Percentiles rank a stretch among this genome's conserved stretches.
Evolutionary conservation across 2,797 vertebrate genomes (phyloP).

Genomic region (Danio jaintianensis): DNA sequence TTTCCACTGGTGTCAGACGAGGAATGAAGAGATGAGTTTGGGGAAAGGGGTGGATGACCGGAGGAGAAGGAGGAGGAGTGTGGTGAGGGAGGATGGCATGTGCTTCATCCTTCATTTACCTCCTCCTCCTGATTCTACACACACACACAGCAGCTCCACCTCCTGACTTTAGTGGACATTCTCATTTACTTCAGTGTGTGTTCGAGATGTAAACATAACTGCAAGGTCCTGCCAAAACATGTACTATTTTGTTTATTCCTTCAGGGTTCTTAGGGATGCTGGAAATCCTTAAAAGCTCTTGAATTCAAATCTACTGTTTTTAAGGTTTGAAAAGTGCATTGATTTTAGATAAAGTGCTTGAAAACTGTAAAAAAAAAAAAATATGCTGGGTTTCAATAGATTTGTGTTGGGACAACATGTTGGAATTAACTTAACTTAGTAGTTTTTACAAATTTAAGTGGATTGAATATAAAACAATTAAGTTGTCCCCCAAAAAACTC

Average conservation of each 20-base stretch:
- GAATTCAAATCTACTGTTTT: too few relatives aligned
- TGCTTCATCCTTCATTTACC: slow-evolving; percentile 29
- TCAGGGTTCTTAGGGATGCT: too few relatives aligned
- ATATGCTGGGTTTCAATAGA: too few relatives aligned
- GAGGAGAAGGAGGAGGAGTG: slow-evolving; percentile 49
- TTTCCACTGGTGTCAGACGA: slow-evolving; percentile 24
- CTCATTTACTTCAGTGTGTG: not conserved
- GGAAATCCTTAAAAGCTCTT: too few relatives aligned
- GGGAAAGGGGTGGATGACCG: slow-evolving; percentile 47
- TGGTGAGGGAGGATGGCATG: slow-evolving; percentile 39
- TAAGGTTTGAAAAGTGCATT: too few relatives aligned
- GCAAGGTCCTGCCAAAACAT: not conserved
- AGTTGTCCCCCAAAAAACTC: too few relatives aligned
- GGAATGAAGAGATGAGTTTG: slow-evolving; percentile 47
- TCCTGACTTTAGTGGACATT: slow-evolving; percentile 23
- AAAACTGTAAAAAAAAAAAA: too few relatives aligned
- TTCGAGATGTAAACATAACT: not conserved
- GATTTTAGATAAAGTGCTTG: too few relatives aligned
- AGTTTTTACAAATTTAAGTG: too few relatives aligned
- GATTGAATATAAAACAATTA: too few relatives aligned
- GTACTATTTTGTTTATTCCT: not conserved
- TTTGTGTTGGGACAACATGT: too few relatives aligned
- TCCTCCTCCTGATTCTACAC: slow-evolving; percentile 38
- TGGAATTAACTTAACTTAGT: too few relatives aligned
- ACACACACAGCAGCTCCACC: slow-evolving; percentile 56